Percentiles rank a stretch among this genome's conserved stretches.
Conservation (phyloP, 2,888 invertebrate genomes). For the Trachelus iudaicus region DNA sequence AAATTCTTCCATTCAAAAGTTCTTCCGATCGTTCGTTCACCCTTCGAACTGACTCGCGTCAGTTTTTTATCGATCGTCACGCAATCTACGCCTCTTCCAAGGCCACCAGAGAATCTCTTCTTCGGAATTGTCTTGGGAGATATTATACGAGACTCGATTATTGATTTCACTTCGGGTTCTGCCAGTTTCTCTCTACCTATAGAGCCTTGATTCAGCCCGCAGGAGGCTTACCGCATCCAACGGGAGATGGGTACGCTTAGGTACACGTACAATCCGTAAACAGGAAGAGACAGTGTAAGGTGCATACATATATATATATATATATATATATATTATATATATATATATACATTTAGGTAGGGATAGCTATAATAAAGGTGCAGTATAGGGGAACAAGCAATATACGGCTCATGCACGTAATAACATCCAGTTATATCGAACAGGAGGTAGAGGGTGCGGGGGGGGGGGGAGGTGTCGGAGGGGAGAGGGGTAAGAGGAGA, state of each 20-base stretch:
- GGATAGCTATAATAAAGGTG: neutral
- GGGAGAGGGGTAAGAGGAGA: neutral
- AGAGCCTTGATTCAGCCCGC: neutral
- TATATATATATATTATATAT: neutral
- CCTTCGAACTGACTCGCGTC: neutral
- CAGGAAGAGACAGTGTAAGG: neutral
- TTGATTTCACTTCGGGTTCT: neutral
- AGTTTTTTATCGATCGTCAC: neutral
- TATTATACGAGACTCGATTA: neutral
- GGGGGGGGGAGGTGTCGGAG: too few relatives aligned
- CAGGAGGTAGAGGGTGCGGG: fast-evolving
- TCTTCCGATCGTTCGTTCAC: neutral
- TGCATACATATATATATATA: neutral
- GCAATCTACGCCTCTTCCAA: too few relatives aligned
- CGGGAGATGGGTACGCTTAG: neutral
- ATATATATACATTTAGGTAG: neutral
- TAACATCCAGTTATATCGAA: neutral
- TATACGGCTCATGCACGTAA: neutral
- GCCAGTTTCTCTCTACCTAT: neutral
- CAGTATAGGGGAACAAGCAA: neutral
- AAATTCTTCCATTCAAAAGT: neutral
- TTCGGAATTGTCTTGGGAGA: neutral
- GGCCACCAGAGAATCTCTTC: neutral
- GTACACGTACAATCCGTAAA: neutral
- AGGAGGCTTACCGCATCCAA: neutral